Conservation (phyloP, 2,888 invertebrate genomes). For the Osedax frankpressi region DNA sequence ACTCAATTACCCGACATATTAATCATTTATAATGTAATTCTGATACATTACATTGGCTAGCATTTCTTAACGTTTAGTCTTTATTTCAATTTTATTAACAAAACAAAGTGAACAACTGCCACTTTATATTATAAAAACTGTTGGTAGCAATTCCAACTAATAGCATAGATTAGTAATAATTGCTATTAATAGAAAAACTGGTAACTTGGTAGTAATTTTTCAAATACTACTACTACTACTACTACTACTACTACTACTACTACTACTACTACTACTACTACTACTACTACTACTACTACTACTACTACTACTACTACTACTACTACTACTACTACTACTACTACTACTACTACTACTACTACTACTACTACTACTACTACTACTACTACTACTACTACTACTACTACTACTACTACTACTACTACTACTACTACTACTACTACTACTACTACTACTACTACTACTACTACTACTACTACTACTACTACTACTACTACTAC, state of each 20-base stretch:
- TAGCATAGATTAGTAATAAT: no score
- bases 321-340: slow-evolving; percentile 7
- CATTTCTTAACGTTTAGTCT: no score
- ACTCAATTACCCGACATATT: no score
- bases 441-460: slow-evolving; percentile 10
- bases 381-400: slow-evolving; percentile 10
- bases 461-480: slow-evolving; percentile 1
- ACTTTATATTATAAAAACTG: no score
- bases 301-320: slow-evolving; percentile 8
- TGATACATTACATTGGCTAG: no score
- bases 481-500: neutral
- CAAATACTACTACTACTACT: neutral
- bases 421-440: slow-evolving; percentile 5
- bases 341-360: slow-evolving; percentile 9
- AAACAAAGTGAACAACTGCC: no score
- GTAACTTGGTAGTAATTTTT: neutral
- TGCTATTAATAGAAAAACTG: no score
- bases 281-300: slow-evolving; percentile 6
- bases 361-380: slow-evolving; percentile 8
- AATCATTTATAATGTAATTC: no score
- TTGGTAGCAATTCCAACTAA: no score
- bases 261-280: neutral
- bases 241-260: neutral
- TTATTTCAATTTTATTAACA: no score
- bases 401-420: slow-evolving; percentile 9